phyloP scores from a whole-genome alignment of 2,113 vertebrate species.

The Heterochromis multidens region DNA sequence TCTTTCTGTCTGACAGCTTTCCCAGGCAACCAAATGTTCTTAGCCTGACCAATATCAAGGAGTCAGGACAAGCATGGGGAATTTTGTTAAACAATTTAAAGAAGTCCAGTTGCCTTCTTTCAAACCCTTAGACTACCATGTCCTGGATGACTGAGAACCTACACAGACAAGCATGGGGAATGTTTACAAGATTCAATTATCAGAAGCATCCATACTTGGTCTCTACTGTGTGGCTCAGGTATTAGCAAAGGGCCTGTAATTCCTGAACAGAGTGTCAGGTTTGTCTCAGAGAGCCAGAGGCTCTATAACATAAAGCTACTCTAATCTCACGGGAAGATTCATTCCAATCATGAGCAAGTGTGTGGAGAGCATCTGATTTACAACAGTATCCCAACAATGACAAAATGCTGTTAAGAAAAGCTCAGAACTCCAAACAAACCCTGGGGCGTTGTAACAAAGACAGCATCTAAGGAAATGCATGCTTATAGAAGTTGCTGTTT shows the following conservation, averaged over 20 bases:
- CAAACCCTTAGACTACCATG: too few species aligned
- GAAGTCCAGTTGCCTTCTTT: too few species aligned
- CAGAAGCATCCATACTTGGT: neutral
- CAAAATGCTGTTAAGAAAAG: constrained; percentile 22
- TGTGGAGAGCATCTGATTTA: neutral
- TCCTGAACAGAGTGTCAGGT: neutral
- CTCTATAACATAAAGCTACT: constrained; percentile 9
- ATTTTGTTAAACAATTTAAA: too few species aligned
- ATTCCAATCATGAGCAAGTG: neutral
- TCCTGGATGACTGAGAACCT: too few species aligned
- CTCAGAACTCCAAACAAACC: constrained; percentile 35
- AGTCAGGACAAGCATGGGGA: constrained; percentile 12
- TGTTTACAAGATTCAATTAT: constrained; percentile 12
- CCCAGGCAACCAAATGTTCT: constrained; percentile 41
- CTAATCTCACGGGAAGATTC: neutral
- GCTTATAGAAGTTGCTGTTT: constrained; percentile 1
- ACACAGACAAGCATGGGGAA: constrained; percentile 14
- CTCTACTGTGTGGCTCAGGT: neutral
- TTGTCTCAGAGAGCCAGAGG: constrained; percentile 4
- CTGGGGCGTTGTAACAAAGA: neutral
- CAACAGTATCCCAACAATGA: constrained; percentile 19
- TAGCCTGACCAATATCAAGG: constrained; percentile 11
- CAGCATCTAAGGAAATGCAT: constrained; percentile 3
- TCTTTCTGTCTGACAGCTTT: constrained; percentile 13
- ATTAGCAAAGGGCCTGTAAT: neutral